A percentile compares a stretch with the other conserved stretches of the same genome.
These are phyloP conservation scores for Hesperophylax magnus DNA, from an alignment of 1,140 invertebrate species.

Conservation along the genomic window DNA sequence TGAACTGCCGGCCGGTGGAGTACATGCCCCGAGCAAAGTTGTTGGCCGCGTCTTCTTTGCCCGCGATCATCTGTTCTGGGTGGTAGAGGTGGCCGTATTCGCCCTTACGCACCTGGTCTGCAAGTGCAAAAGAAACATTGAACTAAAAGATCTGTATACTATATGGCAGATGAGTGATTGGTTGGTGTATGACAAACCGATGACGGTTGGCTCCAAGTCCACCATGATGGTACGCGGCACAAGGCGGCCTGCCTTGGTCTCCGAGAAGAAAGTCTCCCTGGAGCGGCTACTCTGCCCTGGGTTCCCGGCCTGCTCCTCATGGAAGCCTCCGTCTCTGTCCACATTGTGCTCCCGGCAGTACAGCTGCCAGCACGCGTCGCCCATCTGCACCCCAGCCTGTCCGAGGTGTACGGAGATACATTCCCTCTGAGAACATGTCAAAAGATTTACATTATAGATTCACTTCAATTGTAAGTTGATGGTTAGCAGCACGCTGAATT, in stretches of 20 bases:
- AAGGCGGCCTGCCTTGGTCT: conserved; percentile 79
- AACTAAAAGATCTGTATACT: too few relatives aligned
- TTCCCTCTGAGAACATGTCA: conserved; percentile 70
- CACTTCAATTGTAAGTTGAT: too few relatives aligned
- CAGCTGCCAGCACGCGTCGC: conserved; percentile 85
- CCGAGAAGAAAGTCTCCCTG: conserved; percentile 73
- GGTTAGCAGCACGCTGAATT: too few relatives aligned
- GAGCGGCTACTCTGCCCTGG: conserved; percentile 64
- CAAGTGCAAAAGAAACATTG: too few relatives aligned
- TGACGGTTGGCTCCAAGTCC: conserved; percentile 84
- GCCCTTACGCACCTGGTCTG: conserved; percentile 77
- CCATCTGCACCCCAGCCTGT: conserved; percentile 91
- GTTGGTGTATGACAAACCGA: conserved; percentile 64
- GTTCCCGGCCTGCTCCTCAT: conserved; percentile 60
- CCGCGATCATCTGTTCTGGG: conserved; percentile 81
- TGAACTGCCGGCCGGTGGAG: conserved; percentile 85
- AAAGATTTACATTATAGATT: too few relatives aligned
- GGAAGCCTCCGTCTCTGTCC: conserved; percentile 78
- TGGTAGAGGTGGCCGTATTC: conserved; percentile 76
- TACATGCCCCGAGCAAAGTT: conserved; percentile 88
- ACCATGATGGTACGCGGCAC: conserved; percentile 85
- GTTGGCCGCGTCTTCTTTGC: conserved; percentile 88
- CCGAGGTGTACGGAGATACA: conserved; percentile 88
- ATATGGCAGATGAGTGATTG: too few relatives aligned
- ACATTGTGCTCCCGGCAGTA: conserved; percentile 90